Evolutionary conservation across 2,113 vertebrate genomes (phyloP), one percentile per base, ranked within the genome.

Genomic region (Odontophorus gujanensis): DNA sequence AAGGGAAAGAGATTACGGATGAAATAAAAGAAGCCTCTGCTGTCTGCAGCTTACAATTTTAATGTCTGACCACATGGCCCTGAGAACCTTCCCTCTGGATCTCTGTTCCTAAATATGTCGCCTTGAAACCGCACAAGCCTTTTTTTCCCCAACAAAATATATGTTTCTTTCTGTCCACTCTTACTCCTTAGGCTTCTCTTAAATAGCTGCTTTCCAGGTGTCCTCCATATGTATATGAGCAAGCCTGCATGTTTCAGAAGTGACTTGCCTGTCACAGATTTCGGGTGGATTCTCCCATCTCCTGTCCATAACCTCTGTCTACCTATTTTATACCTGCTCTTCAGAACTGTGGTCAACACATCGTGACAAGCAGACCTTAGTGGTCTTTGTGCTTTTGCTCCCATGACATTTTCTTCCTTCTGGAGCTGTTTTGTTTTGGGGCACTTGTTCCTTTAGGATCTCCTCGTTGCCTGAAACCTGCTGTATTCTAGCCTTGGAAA

Each of bases 11-110:
- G 43, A 62, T 62, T 62, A 32, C 65, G 19, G 85, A 30, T 5
- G 61, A 65, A 73, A 65, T 3, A 63, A 87, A 89, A 88, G 92
- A 81, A 12, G 11, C 43, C 82, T 91, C 61, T 86, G 53, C 69
- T 68, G 34, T 75, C 80, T 95, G 89, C 68, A 94, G 82, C 85
- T 94, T 94, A 75, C 91, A 96, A 94, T 95, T 95, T 95, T 95
- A 65, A 81, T 79, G 94, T 96, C 94, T 97, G 90, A 94, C 95
- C 85, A 0, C 94, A 88, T 20, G 79, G 83, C 84, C 74, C 77
- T 91, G 77, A 75, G 82, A 72, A 90, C 82, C 80, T 67, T 92
- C 82, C 26, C 57, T 78, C 72, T 93, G 85, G 65, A 85, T 93
- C 68, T 6, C 17, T 91, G 65, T 30, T 67, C 85, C 89, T 92